Conservation (phyloP, 2,888 invertebrate genomes). For the Andrena haemorrhoa region DNA sequence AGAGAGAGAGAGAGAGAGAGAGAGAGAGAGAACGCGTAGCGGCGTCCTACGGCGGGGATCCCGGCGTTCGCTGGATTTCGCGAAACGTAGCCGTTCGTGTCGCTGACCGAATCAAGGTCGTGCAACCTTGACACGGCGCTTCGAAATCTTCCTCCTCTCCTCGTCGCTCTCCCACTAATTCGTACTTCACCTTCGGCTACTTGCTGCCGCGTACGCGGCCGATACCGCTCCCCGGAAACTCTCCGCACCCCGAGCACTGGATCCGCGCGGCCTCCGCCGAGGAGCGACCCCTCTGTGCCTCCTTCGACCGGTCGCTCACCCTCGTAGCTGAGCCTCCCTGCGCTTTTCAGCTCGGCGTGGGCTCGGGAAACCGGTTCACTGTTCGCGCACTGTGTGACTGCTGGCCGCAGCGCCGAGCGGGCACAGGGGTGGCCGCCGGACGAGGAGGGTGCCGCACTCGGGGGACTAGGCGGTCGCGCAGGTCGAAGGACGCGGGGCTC, state of each 20-base stretch:
- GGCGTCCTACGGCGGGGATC: constrained; percentile 3
- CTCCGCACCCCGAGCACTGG: background rate
- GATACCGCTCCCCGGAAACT: background rate
- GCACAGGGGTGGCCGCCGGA: constrained; percentile 1
- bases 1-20: too few relatives aligned
- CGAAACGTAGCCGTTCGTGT: constrained; percentile 51
- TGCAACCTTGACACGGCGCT: constrained; percentile 71
- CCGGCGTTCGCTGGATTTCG: constrained; percentile 50
- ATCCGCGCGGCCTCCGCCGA: too few relatives aligned
- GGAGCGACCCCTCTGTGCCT: background rate
- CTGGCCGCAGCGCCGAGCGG: background rate
- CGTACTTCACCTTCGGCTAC: constrained; percentile 44
- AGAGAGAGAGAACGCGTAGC: too few relatives aligned
- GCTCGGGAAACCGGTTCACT: background rate
- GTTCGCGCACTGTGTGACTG: background rate
- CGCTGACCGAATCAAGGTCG: constrained; percentile 69
- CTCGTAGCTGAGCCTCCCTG: background rate
- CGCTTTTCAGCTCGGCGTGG: background rate
- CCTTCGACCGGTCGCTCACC: background rate
- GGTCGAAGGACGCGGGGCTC: constrained; percentile 15
- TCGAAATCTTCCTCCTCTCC: constrained; percentile 64
- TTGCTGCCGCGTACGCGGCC: constrained; percentile 35
- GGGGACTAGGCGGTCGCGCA: background rate
- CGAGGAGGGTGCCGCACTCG: constrained; percentile 3
- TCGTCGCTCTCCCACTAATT: constrained; percentile 40